Evolutionary conservation across 2,888 invertebrate species (phyloP).

Genomic region (Apodemia duryi): DNA sequence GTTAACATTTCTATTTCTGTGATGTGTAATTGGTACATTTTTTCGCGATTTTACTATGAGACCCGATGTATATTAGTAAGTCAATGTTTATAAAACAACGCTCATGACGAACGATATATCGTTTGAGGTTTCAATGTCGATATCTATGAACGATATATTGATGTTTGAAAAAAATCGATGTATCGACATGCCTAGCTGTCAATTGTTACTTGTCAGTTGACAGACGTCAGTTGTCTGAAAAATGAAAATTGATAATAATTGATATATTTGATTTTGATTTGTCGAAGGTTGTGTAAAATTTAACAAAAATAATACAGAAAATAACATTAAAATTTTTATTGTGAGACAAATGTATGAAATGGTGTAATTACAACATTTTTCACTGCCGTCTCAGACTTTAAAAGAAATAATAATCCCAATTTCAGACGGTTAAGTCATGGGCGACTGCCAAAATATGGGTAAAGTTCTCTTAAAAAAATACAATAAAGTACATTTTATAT

Average conservation of each 20-base stretch:
- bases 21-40: too few species aligned
- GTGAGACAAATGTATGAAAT: not conserved
- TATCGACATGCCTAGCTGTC: too few species aligned
- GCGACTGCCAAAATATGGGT: constrained; percentile 46
- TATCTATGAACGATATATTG: too few species aligned
- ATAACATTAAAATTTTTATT: not conserved
- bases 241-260: not conserved
- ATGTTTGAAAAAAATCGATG: too few species aligned
- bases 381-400: too few species aligned
- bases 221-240: constrained; percentile 16
- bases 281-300: not conserved
- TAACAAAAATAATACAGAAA: not conserved
- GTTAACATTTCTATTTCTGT: too few species aligned
- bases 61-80: too few species aligned
- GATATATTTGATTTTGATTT: not conserved
- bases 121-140: too few species aligned
- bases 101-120: too few species aligned
- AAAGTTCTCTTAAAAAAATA: constrained; percentile 23
- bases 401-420: not conserved
- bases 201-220: not conserved
- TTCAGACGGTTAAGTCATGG: constrained; percentile 36
- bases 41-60: too few species aligned
- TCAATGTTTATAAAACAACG: too few species aligned
- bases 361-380: not conserved
- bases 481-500: not conserved